These are phyloP conservation scores for Atethmia centrago DNA, from an alignment of 2,888 invertebrate genomes.

Conservation along the genomic window DNA sequence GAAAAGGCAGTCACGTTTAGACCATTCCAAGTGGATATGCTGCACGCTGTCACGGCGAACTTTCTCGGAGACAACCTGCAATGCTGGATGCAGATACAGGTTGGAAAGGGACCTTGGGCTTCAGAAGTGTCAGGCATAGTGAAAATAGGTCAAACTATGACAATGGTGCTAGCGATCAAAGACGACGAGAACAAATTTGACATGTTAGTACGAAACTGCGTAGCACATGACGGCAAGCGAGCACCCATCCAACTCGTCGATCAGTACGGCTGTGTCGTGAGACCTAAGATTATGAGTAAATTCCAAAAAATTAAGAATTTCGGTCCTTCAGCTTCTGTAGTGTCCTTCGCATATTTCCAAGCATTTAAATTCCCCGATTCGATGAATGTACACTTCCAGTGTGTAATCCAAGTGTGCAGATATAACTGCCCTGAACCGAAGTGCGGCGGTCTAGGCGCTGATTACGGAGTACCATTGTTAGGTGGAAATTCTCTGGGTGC, in stretches of 20 bases:
- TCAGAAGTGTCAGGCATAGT: slow-evolving; percentile 98
- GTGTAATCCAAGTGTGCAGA: slow-evolving; percentile 98
- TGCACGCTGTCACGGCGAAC: slow-evolving; percentile 98
- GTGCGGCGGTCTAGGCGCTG: slow-evolving; percentile 94
- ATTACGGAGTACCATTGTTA: slow-evolving; percentile 92
- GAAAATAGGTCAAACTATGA: slow-evolving; percentile 99
- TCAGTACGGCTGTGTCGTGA: slow-evolving; percentile 97
- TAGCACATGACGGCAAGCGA: slow-evolving; percentile 98
- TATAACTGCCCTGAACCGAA: slow-evolving; percentile 98
- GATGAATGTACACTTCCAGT: slow-evolving; percentile 99
- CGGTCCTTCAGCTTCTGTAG: slow-evolving; percentile 97
- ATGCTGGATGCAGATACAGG: slow-evolving; percentile 99
- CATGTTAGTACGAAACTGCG: slow-evolving; percentile 98
- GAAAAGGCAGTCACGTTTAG: slow-evolving; percentile 98
- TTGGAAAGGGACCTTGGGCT: slow-evolving; percentile 99
- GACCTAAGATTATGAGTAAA: slow-evolving; percentile 98
- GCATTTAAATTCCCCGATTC: slow-evolving; percentile 99
- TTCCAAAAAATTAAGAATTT: slow-evolving; percentile 99
- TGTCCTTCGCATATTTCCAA: slow-evolving; percentile 98
- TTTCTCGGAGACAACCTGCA: slow-evolving; percentile 98
- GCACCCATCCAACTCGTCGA: slow-evolving; percentile 98
- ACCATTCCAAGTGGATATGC: slow-evolving; percentile 98
- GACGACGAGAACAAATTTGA: slow-evolving; percentile 99
- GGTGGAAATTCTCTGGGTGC: slow-evolving; percentile 91
- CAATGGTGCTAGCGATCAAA: slow-evolving; percentile 98